Evolutionary conservation across 2,113 vertebrate genomes (phyloP).

Genomic region (Hippocampus abdominalis): DNA sequence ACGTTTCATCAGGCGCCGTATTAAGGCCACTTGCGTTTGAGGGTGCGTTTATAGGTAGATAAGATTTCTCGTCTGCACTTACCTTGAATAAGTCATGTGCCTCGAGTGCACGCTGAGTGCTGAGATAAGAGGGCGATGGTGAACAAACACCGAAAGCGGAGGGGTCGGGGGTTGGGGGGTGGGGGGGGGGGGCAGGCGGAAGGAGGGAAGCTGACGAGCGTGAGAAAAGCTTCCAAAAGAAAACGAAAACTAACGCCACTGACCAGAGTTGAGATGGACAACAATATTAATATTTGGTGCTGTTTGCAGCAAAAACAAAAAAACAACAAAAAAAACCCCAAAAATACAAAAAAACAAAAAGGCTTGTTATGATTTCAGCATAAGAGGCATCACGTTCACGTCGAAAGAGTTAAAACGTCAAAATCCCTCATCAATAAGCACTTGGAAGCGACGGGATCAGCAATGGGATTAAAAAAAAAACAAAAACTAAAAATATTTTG

Average conservation of each 20-base stretch:
- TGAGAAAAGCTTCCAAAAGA: conserved; percentile 11
- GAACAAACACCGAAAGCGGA: conserved; percentile 13
- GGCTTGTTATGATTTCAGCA: conserved; percentile 19
- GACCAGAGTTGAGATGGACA: conserved; percentile 7
- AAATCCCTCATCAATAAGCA: conserved; percentile 24
- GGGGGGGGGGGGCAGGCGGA: not conserved
- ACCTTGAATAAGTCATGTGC: conserved; percentile 30
- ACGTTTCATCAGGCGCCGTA: not conserved
- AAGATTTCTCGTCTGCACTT: conserved; percentile 14
- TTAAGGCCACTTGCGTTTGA: conserved; percentile 13
- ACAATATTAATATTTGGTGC: conserved; percentile 27
- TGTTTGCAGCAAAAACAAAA: conserved; percentile 6
- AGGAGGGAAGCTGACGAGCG: not conserved
- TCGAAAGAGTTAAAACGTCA: conserved; percentile 16
- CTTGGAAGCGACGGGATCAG: conserved; percentile 25
- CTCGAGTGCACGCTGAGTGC: conserved; percentile 16
- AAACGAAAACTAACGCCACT: conserved; percentile 6
- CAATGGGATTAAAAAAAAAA: conserved; percentile 14
- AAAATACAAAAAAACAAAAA: conserved; percentile 5
- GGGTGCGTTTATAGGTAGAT: not conserved
- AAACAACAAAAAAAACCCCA: not conserved
- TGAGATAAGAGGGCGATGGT: not conserved
- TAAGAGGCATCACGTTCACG: conserved; percentile 15
- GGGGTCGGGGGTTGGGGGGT: too few relatives aligned
- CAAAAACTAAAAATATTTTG: conserved; percentile 11